Evolutionary conservation across 2,113 vertebrate genomes (phyloP), one percentile per base, ranked within the genome.

Genomic region (Oncorhynchus clarkii): DNA sequence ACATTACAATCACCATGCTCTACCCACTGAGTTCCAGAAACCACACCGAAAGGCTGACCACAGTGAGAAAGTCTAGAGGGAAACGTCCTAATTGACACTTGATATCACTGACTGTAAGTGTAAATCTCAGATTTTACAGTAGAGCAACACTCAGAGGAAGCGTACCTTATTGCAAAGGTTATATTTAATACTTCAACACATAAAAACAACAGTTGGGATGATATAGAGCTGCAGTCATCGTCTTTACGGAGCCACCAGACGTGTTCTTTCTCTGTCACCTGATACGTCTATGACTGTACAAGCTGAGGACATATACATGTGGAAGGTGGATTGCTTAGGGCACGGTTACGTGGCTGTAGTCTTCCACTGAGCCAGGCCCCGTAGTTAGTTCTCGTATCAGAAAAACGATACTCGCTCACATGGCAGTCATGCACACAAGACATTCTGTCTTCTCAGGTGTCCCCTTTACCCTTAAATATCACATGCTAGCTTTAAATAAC

Each of bases 361-460:
- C 77, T 82, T 79, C 57, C 57, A 51, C 74, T 6, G 66, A 54
- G 49, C 12, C 12, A 16, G 49, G 75, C 86, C 86, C 83, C 87
- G 67, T 54, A 18, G 49, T 54, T 64, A 78, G 82, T 83, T 85
- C 74, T 67, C 59, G 76, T 81, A 84, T 89, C 87, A 88, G 90
- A 82, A 87, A 91, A 91, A 80, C 3, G 90, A 93, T 86, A 86
- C 86, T 3, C 2, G 82, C 83, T 89, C 89, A 91, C 90, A 91
- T 91, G 90, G 82, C 89, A 54, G 49, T 54, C 49, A 18, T 18
- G 14, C 14, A 88, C 88, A 74, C 84, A 29, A 75, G 75, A 88
- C 84, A 89, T 92, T 91, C 88, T 84, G 16, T 18, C 77, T 65
- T 91, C 88, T 93, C 91, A 78, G 84, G 87, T 93, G 85, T 90